Evolutionary conservation across 2,888 invertebrate genomes (phyloP).

Genomic region (Ophion slaviceki): DNA sequence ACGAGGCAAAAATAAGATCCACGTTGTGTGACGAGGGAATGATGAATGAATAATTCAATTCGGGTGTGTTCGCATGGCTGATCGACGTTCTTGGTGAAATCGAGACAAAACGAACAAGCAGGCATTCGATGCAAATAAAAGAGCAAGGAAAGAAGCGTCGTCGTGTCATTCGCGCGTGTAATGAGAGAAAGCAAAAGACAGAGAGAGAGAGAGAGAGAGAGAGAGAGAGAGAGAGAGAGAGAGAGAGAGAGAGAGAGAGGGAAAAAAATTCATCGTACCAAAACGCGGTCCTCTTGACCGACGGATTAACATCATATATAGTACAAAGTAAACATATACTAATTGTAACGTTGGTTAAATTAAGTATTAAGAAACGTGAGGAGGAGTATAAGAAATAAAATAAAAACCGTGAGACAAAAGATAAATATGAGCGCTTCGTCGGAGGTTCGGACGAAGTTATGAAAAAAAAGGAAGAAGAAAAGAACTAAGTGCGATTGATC

Average conservation of each 20-base stretch:
- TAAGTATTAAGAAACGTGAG: constrained; percentile 63
- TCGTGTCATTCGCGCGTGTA: constrained; percentile 44
- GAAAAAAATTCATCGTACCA: constrained; percentile 78
- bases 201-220: constrained; percentile 41
- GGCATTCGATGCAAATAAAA: neutral
- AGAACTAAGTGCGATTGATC: constrained; percentile 49
- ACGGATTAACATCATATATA: constrained; percentile 83
- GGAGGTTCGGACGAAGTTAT: constrained; percentile 60
- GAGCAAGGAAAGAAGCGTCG: constrained; percentile 14
- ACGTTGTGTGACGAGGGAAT: constrained; percentile 16
- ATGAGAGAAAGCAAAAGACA: constrained; percentile 44
- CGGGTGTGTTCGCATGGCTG: neutral
- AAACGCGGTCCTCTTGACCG: constrained; percentile 76
- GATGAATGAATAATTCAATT: constrained; percentile 38
- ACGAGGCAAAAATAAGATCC: constrained; percentile 43
- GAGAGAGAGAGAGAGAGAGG: constrained; percentile 39
- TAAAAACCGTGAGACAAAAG: constrained; percentile 17
- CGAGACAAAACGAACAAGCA: neutral
- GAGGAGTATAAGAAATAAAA: constrained; percentile 46
- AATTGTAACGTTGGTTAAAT: constrained; percentile 79
- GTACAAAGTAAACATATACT: constrained; percentile 84
- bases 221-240: constrained; percentile 37
- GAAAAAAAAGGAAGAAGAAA: constrained; percentile 9
- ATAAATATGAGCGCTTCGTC: constrained; percentile 52
- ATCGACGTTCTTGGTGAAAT: neutral